Conservation (phyloP, 2,888 invertebrate genomes). For the Pristionchus mayeri region DNA sequence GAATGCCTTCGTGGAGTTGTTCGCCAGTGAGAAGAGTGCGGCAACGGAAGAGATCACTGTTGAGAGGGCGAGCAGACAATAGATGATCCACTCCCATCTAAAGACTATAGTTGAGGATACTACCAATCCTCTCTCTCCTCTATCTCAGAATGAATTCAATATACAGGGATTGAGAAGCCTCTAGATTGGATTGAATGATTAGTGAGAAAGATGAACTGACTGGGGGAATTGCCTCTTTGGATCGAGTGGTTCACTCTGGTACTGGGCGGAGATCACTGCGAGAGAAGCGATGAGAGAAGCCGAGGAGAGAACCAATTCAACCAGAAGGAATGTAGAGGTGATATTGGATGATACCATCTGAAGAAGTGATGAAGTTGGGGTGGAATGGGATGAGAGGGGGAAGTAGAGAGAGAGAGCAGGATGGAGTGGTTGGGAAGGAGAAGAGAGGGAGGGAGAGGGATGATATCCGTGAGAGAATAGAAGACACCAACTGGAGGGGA, state of each 20-base stretch:
- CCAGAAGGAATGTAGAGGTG: conserved; percentile 43
- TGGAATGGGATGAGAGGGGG: not conserved
- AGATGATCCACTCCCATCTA: conserved; percentile 48
- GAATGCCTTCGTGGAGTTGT: conserved; percentile 1
- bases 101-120: not conserved
- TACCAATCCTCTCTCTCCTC: too few relatives aligned
- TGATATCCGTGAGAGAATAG: conserved; percentile 36
- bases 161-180: too few relatives aligned
- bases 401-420: not conserved
- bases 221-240: conserved; percentile 30
- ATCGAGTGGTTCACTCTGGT: conserved; percentile 11
- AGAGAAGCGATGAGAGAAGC: conserved; percentile 46
- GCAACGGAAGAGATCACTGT: conserved; percentile 38
- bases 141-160: too few relatives aligned
- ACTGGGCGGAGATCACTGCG: conserved; percentile 44
- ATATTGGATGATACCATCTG: conserved; percentile 25
- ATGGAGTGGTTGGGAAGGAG: not conserved
- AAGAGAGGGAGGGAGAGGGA: too few relatives aligned
- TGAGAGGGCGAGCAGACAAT: conserved; percentile 25
- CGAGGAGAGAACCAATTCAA: conserved; percentile 42
- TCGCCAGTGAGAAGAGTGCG: conserved; percentile 47
- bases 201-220: conserved; percentile 2
- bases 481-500: not conserved
- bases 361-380: not conserved
- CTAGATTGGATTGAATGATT: too few relatives aligned